Evolutionary conservation across 2,113 vertebrate species (phyloP).

Genomic region (Scopus umbretta): DNA sequence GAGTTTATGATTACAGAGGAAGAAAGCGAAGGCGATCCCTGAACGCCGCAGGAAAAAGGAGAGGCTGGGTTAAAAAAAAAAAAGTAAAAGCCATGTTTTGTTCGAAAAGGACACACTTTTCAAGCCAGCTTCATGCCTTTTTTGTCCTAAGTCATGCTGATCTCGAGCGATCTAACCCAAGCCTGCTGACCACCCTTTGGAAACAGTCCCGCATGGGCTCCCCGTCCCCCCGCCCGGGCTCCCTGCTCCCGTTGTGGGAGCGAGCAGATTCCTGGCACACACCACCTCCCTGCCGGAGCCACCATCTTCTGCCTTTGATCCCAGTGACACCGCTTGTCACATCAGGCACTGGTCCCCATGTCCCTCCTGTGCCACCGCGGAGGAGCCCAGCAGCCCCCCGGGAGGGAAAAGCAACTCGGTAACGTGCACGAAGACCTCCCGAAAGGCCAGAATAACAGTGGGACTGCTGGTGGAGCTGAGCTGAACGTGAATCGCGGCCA

Average conservation of each 20-base stretch:
- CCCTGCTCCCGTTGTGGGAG: not conserved
- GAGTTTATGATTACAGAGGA: not conserved
- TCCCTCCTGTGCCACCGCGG: not conserved
- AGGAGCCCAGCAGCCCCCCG: not conserved
- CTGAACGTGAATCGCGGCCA: not conserved
- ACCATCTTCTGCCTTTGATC: not conserved
- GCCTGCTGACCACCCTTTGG: not conserved
- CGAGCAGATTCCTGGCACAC: accelerated
- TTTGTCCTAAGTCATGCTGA: accelerated
- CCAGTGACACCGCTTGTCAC: not conserved
- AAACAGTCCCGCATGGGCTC: not conserved
- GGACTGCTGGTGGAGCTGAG: not conserved
- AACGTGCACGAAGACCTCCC: not conserved
- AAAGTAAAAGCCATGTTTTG: not conserved
- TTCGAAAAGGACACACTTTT: not conserved
- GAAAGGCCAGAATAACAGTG: not conserved
- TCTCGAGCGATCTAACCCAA: not conserved
- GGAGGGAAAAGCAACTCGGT: not conserved
- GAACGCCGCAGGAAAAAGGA: not conserved
- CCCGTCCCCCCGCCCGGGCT: not conserved
- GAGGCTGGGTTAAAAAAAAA: not conserved
- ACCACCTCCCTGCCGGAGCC: not conserved
- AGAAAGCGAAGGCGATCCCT: not conserved
- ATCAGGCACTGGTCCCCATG: not conserved
- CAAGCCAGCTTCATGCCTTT: not conserved